Evolutionary conservation across 2,888 invertebrate species (phyloP).

Genomic region (Parthenolecanium corni): DNA sequence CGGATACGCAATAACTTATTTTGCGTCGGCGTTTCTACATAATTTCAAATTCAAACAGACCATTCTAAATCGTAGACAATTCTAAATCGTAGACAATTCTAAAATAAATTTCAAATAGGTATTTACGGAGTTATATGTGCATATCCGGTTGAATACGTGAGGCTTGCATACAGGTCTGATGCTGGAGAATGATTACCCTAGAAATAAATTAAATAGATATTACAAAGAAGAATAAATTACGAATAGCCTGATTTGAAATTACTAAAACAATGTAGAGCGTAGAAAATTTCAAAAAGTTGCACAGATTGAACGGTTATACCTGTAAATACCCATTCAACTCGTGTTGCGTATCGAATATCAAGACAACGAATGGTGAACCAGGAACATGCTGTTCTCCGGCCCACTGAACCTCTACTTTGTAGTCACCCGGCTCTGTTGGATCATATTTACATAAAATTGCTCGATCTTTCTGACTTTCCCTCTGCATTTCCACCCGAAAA

Average conservation of each 20-base stretch:
- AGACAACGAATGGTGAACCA: slow-evolving; percentile 95
- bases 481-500: slow-evolving; percentile 99
- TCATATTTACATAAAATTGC: slow-evolving; percentile 96
- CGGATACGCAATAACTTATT: too few species aligned
- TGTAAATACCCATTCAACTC: slow-evolving; percentile 58
- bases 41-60: too few species aligned
- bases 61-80: too few species aligned
- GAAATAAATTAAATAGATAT: not conserved
- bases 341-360: slow-evolving; percentile 98
- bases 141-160: slow-evolving; percentile 46
- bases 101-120: too few species aligned
- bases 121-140: slow-evolving; percentile 38
- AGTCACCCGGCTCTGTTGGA: slow-evolving; percentile 97
- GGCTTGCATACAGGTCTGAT: slow-evolving; percentile 40
- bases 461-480: slow-evolving; percentile 94
- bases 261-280: too few species aligned
- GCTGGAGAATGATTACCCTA: slow-evolving; percentile 38
- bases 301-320: slow-evolving; percentile 38
- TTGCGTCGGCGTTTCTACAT: too few species aligned
- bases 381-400: slow-evolving; percentile 96
- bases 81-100: too few species aligned
- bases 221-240: too few species aligned
- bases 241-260: too few species aligned
- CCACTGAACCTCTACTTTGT: slow-evolving; percentile 94
- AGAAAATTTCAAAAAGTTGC: too few species aligned